A percentile compares a stretch with the other conserved stretches of the same genome.
Conservation (phyloP, 1,140 invertebrate species). For the Drosophila subobscura region DNA sequence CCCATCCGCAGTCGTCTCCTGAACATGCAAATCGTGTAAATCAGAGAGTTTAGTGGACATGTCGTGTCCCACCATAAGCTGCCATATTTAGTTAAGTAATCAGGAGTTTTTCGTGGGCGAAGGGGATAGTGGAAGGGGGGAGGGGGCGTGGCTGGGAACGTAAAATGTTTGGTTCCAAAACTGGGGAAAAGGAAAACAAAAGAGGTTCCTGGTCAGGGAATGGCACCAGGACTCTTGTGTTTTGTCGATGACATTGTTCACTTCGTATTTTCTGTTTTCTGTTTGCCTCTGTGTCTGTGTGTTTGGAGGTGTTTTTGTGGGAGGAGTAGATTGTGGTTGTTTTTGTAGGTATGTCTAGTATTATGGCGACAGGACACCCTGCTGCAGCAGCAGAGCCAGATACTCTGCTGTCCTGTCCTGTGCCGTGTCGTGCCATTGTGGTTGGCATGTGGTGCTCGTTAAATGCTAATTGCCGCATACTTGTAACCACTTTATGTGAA, state of each 20-base stretch:
- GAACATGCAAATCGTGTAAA: constrained; percentile 49
- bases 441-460: constrained; percentile 66
- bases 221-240: constrained; percentile 25
- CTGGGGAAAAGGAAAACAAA: constrained; percentile 54
- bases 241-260: constrained; percentile 63
- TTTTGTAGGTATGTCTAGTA: constrained; percentile 50
- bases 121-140: not conserved
- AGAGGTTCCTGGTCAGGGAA: constrained; percentile 47
- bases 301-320: not conserved
- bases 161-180: constrained; percentile 50
- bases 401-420: constrained; percentile 34
- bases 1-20: constrained; percentile 12
- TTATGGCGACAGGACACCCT: constrained; percentile 58
- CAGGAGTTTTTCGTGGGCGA: constrained; percentile 42
- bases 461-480: constrained; percentile 75
- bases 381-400: constrained; percentile 7
- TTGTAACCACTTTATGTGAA: constrained; percentile 57
- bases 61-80: constrained; percentile 58
- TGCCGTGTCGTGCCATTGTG: constrained; percentile 52
- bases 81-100: constrained; percentile 66
- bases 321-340: not conserved
- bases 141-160: constrained; percentile 6
- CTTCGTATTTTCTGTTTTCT: constrained; percentile 7
- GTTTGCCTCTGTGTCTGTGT: constrained; percentile 9
- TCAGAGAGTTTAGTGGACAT: constrained; percentile 53